Evolutionary conservation across 1,140 invertebrate genomes (phyloP).

Genomic region (Micrasema minimum): DNA sequence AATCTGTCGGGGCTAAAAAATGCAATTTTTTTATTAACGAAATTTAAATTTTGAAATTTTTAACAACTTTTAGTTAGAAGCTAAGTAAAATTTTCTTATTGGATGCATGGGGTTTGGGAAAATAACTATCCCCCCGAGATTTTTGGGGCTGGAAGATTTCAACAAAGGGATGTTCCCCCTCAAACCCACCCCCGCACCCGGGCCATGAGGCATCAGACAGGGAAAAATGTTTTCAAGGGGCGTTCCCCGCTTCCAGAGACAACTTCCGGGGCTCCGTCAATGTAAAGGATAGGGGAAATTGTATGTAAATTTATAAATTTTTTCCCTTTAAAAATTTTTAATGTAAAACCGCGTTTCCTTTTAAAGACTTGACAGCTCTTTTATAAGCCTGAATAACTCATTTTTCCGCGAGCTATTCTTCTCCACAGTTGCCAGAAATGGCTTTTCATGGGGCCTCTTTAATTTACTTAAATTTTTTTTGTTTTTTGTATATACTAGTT

Average conservation of each 20-base stretch:
- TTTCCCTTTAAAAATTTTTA: no score
- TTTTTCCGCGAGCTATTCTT: no score
- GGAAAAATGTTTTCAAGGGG: constrained; percentile 84
- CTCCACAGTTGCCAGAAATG: no score
- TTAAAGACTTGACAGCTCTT: no score
- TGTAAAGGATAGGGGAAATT: constrained; percentile 80
- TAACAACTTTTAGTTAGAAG: constrained; percentile 70
- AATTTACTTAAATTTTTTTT: no score
- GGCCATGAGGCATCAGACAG: constrained; percentile 83
- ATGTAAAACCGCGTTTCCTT: no score
- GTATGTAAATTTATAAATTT: constrained; percentile 65
- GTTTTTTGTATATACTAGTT: constrained; percentile 81
- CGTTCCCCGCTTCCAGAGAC: constrained; percentile 85
- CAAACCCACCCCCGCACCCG: constrained; percentile 81
- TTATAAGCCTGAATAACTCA: no score
- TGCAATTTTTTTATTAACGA: no score
- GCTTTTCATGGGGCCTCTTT: no score
- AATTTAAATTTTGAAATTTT: no score
- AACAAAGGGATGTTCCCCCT: constrained; percentile 82
- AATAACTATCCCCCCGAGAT: constrained; percentile 81
- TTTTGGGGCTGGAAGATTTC: constrained; percentile 73
- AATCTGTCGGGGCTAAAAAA: no score
- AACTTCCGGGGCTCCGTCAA: constrained; percentile 94
- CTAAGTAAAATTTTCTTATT: constrained; percentile 76
- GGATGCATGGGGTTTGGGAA: constrained; percentile 75